These are phyloP conservation scores for Acanthornis magna DNA, from an alignment of 2,797 vertebrate genomes.

Conservation along the genomic window DNA sequence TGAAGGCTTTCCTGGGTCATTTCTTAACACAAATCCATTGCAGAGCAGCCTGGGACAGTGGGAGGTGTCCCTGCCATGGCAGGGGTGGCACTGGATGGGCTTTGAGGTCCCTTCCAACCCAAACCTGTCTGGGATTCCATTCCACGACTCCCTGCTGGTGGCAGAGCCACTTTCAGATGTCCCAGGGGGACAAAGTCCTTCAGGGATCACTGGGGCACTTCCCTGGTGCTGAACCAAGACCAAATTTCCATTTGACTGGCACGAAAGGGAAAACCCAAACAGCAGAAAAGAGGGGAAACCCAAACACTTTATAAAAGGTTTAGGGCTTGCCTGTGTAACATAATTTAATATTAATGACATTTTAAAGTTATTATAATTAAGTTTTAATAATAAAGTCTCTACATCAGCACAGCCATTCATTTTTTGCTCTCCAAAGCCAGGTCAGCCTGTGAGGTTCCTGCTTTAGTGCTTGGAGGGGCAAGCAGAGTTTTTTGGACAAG, in stretches of 20 bases:
- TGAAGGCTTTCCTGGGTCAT: not conserved
- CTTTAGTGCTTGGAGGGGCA: not conserved
- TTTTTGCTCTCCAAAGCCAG: not conserved
- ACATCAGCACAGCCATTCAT: not conserved
- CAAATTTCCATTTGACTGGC: not conserved
- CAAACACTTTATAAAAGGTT: not conserved
- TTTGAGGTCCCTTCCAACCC: not conserved
- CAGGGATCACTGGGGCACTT: not conserved
- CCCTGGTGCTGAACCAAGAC: not conserved
- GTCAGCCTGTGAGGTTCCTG: not conserved
- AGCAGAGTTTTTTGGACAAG: conserved; percentile 21
- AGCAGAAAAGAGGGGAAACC: not conserved
- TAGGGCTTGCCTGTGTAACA: not conserved
- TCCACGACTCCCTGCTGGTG: not conserved
- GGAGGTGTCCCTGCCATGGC: fast-evolving
- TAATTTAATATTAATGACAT: not conserved
- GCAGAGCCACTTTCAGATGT: not conserved
- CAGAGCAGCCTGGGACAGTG: not conserved
- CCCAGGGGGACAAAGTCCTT: not conserved
- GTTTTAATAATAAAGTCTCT: not conserved
- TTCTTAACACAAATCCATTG: not conserved
- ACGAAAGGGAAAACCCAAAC: not conserved
- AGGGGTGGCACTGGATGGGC: not conserved
- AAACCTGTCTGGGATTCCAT: not conserved
- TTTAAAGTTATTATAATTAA: fast-evolving